These are phyloP conservation scores for Hirundo rustica DNA, from an alignment of 2,797 vertebrate genomes.

Conservation along the genomic window DNA sequence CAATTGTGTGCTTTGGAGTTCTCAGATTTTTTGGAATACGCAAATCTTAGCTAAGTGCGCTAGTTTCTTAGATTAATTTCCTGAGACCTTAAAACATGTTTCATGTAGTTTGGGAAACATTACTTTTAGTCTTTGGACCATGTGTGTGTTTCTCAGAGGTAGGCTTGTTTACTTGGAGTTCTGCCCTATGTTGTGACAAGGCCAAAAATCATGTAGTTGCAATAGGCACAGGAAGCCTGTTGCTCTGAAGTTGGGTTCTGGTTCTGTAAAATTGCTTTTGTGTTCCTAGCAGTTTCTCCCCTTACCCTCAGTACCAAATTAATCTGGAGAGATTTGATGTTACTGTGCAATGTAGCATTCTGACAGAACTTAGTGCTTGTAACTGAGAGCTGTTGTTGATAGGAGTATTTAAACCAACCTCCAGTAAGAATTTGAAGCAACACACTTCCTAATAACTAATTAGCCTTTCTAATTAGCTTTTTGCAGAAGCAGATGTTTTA, in stretches of 20 bases:
- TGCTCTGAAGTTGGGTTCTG: background rate
- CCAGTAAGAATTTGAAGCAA: background rate
- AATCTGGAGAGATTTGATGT: background rate
- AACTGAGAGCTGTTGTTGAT: background rate
- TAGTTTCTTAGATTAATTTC: background rate
- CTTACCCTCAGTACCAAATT: background rate
- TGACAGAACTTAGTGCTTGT: background rate
- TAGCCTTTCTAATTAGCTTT: background rate
- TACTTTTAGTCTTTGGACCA: background rate
- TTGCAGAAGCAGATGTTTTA: background rate
- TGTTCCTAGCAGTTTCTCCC: background rate
- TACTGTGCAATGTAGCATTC: background rate
- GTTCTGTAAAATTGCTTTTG: background rate
- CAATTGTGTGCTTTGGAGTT: background rate
- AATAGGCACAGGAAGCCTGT: background rate
- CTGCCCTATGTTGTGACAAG: constrained; percentile 19
- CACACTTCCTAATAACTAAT: background rate
- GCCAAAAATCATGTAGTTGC: background rate
- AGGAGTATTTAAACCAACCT: background rate
- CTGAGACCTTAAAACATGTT: background rate
- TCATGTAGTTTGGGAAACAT: rapidly evolving
- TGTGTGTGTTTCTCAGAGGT: background rate
- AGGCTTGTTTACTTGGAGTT: constrained; percentile 45
- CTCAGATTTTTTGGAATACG: background rate
- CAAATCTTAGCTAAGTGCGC: rapidly evolving